Base-by-base conservation (phyloP, 2,797 vertebrate species). In the Oreochromis mossambicus region DNA sequence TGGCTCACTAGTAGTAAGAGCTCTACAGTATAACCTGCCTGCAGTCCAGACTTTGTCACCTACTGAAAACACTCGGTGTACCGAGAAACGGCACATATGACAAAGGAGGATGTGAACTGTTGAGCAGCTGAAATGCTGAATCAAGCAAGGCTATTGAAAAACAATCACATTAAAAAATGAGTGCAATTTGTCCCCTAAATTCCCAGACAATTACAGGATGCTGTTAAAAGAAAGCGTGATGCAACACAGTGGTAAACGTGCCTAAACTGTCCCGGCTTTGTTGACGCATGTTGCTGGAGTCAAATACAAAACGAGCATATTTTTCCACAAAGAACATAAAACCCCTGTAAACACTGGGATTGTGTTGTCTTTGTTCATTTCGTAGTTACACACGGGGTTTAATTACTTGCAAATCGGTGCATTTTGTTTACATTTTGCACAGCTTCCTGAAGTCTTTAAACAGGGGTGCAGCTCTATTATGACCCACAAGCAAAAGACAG, bases 401-500 rank as follows among this genome's bases (percentile, higher is more conserved):
- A 75, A 75, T n/a, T 19, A 32, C 43, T 75, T 75, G 43, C 26
- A 75, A 48, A 29, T 48, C 1, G 17, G n/a, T 75, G 43, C 6
- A 75, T 50, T 75, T 75, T 48, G 68, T 75, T 75, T 75, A 50
- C 17, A 75, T 50, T n/a, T 75, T 75, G 10, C 68, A 21, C 61
- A 8, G 68, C 43, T 50, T 75, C 43, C 68, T 50, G 14, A 50
- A 32, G 17, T 32, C 43, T 50, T 75, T 75, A 73, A 73, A 73
- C 68, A 75, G 43, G 26, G 68, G 43, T 32, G 43, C 97, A 97
- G 95, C 97, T 96, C 95, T 96, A 97, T 97, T 97, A 96, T 96
- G 95, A 97, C 97, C 97, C 96, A 97, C 94, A 94, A 94, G 96
- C 88, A 95, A 96, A 96, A 97, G 96, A 97, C 97, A 97, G 97